phyloP scores from a whole-genome alignment of 2,888 invertebrate species.

The Leucophenga maculata region DNA sequence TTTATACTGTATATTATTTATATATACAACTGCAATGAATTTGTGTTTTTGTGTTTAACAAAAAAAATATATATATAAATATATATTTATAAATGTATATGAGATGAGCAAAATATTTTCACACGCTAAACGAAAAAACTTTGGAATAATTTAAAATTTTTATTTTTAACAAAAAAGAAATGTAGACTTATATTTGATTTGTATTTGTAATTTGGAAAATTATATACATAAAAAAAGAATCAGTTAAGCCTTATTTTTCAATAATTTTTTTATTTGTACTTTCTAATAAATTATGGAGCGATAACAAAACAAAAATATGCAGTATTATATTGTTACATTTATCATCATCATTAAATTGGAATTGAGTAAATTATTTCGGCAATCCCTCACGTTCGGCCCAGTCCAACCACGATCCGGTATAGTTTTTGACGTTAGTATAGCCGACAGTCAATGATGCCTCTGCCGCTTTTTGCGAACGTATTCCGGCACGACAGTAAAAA shows the following conservation, averaged over 20 bases:
- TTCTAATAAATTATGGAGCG: conserved; percentile 24
- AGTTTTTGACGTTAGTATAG: conserved; percentile 64
- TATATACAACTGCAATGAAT: conserved; percentile 16
- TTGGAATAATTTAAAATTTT: background rate
- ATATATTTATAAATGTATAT: background rate
- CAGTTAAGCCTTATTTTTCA: conserved; percentile 16
- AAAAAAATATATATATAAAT: conserved; percentile 10
- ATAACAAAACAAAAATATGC: background rate
- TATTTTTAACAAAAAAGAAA: conserved; percentile 18
- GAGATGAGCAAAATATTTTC: conserved; percentile 2
- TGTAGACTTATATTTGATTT: conserved; percentile 32
- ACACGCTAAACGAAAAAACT: conserved; percentile 12
- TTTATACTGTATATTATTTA: conserved; percentile 10
- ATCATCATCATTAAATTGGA: background rate
- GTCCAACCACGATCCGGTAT: conserved; percentile 69
- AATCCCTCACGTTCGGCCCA: conserved; percentile 68
- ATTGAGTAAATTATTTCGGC: conserved; percentile 44
- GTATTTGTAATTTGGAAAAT: conserved; percentile 31
- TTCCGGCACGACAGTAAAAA: conserved; percentile 80
- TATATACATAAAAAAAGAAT: conserved; percentile 21
- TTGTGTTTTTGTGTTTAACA: conserved; percentile 27
- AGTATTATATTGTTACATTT: background rate
- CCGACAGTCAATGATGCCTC: conserved; percentile 71
- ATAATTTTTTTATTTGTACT: conserved; percentile 27
- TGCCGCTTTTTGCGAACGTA: conserved; percentile 78